Percentiles rank a stretch among this genome's conserved stretches.
Conservation (phyloP, 2,797 vertebrate species). For the Thalassophryne amazonica region DNA sequence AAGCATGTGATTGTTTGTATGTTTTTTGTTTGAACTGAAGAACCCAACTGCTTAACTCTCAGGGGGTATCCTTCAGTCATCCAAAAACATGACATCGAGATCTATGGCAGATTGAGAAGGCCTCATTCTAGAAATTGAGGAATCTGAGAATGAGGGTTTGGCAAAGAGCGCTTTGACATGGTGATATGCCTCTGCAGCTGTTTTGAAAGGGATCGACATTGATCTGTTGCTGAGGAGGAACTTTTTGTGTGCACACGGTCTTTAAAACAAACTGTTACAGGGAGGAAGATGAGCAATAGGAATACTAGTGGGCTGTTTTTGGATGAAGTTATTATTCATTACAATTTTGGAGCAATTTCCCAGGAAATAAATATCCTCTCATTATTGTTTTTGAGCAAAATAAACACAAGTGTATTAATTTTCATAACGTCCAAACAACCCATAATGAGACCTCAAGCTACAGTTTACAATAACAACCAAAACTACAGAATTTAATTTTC, state of each 20-base stretch:
- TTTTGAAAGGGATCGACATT: conserved; percentile 41
- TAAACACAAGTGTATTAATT: conserved; percentile 7
- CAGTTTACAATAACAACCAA: conserved; percentile 59
- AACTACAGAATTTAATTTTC: conserved; percentile 55
- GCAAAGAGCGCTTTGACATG: conserved; percentile 35
- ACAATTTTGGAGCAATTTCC: not conserved
- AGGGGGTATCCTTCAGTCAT: conserved; percentile 43
- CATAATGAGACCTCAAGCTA: conserved; percentile 28
- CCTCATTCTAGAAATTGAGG: conserved; percentile 65
- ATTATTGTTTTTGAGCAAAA: conserved; percentile 7
- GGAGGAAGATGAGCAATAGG: too few species aligned
- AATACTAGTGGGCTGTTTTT: too few species aligned
- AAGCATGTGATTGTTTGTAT: too few species aligned
- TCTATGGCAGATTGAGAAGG: conserved; percentile 58
- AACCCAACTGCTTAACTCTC: conserved; percentile 34
- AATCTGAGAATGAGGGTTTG: conserved; percentile 72
- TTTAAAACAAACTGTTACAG: too few species aligned
- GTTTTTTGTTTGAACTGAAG: conserved; percentile 43
- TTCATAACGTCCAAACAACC: conserved; percentile 19
- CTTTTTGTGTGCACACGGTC: too few species aligned
- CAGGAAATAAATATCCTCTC: conserved; percentile 6
- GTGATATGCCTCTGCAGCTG: conserved; percentile 60
- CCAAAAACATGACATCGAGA: conserved; percentile 61
- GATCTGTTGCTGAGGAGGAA: conserved; percentile 53
- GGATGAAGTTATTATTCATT: not conserved